Base-by-base conservation (phyloP, 2,888 invertebrate species). In the Eupithecia exiguata region DNA sequence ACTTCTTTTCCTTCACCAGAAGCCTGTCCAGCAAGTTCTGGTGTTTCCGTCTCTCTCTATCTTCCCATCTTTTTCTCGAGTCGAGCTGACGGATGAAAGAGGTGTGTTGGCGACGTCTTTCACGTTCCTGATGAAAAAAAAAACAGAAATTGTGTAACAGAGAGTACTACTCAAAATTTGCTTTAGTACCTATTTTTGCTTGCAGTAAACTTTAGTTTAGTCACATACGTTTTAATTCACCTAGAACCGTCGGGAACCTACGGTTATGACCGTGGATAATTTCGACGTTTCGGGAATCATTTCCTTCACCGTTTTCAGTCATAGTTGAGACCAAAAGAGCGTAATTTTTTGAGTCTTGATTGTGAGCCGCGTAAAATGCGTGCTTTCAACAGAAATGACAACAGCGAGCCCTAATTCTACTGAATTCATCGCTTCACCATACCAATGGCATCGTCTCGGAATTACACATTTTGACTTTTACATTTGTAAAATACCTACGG, bases 41-140 rank as follows among this genome's bases (percentile, higher is more conserved):
- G 80, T 97, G 96, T 86, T 96, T 96, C 84, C 96, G 95, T 84
- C 95, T 91, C 86, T 98, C 98, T 14, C 97, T 95, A 84, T 98
- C 98, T 87, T 99, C 98, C 92, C 97, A 97, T 84, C 98, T 96
- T 80, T 98, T 96, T 30, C 98, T 95, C 77, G 96, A 96, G 88
- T 99, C 99, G 77, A 99, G 89, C 68, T 98, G 97, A 40, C 98
- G 96, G 66, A 99, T 97, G 75, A 99, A 95, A 1, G 98, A 96
- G 93, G 98, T 97, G 89, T 99, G 99, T 86, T 99, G 99, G 35
- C 98, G 96, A 84, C 98, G 95, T 81, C 98, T 95, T 90, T 99
- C 98, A 58, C 98, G 95, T 88, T 98, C 98, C 98, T 98, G 82
- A 0, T 35, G 35, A 21, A 9, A 21, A 25, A 61, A 18, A 35